Percentiles rank a stretch among this genome's conserved stretches.
phyloP scores from a whole-genome alignment of 2,888 invertebrate species.

The Cephus runcator region DNA sequence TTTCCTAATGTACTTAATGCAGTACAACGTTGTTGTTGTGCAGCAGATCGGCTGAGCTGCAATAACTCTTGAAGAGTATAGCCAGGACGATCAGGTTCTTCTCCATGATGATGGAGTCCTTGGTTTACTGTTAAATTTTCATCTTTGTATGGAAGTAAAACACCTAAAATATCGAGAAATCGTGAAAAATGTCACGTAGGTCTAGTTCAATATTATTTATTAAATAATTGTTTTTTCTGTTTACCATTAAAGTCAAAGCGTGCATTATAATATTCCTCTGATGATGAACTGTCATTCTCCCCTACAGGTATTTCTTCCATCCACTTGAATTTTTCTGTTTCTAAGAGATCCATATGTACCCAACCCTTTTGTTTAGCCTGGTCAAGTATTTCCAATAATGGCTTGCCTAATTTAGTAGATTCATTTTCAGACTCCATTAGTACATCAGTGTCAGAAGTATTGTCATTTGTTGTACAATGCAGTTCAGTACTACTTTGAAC shows the following conservation, averaged over 20 bases:
- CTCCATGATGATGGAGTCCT: conserved; percentile 91
- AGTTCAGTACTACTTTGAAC: neutral
- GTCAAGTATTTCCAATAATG: conserved; percentile 49
- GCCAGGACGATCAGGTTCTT: conserved; percentile 90
- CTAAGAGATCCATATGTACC: conserved; percentile 88
- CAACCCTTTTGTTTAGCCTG: conserved; percentile 74
- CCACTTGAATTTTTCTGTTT: conserved; percentile 90
- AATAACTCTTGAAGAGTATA: conserved; percentile 91
- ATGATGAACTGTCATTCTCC: conserved; percentile 56
- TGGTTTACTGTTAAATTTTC: conserved; percentile 70
- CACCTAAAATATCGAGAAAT: conserved; percentile 63
- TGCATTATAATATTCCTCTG: conserved; percentile 79
- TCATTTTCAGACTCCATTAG: conserved; percentile 27
- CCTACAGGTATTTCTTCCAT: conserved; percentile 76
- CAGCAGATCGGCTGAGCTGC: conserved; percentile 78
- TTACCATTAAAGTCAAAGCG: conserved; percentile 82
- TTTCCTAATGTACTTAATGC: conserved; percentile 85
- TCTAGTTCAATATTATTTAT: neutral
- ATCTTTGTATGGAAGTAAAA: conserved; percentile 77
- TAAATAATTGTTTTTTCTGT: neutral
- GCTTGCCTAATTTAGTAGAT: conserved; percentile 44
- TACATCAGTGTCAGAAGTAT: neutral
- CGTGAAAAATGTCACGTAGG: neutral
- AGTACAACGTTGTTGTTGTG: conserved; percentile 85
- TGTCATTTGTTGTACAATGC: neutral